phyloP scores from a whole-genome alignment of 2,888 invertebrate genomes.

The Allolobophora icterica region DNA sequence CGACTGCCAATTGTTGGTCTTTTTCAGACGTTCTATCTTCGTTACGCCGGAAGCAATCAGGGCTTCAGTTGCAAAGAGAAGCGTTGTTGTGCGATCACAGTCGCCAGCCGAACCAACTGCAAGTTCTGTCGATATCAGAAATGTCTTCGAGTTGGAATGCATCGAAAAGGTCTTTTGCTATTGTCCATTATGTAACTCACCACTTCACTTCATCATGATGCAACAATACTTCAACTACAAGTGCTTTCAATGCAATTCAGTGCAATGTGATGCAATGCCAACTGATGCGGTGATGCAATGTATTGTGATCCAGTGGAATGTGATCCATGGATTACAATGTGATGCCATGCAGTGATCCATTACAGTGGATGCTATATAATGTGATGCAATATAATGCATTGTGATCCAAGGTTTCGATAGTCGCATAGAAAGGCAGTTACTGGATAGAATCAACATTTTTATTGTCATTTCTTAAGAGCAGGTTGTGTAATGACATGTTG shows the following conservation, averaged over 20 bases:
- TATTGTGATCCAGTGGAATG: background rate
- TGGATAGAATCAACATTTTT: no score
- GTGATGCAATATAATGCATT: background rate
- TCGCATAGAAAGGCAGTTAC: no score
- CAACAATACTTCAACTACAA: background rate
- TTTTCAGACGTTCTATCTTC: conserved; percentile 49
- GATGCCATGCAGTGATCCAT: background rate
- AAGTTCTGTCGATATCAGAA: conserved; percentile 63
- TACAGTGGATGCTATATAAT: background rate
- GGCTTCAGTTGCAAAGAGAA: conserved; percentile 45
- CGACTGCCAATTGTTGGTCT: no score
- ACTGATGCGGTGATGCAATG: background rate
- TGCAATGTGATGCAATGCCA: background rate
- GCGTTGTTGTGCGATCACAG: conserved; percentile 58
- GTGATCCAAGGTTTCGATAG: no score
- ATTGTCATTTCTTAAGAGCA: no score
- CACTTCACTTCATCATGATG: no score
- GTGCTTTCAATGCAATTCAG: no score
- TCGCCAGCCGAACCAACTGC: conserved; percentile 61
- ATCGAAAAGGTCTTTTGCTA: conserved; percentile 55
- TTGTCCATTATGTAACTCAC: no score
- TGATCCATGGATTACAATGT: no score
- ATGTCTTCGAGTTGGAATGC: conserved; percentile 62
- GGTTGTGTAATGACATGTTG: background rate
- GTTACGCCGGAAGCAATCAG: conserved; percentile 47